A percentile compares a stretch with the other conserved stretches of the same genome.
Evolutionary conservation across 2,888 invertebrate species (phyloP).

Genomic region (Diaphora mendica): DNA sequence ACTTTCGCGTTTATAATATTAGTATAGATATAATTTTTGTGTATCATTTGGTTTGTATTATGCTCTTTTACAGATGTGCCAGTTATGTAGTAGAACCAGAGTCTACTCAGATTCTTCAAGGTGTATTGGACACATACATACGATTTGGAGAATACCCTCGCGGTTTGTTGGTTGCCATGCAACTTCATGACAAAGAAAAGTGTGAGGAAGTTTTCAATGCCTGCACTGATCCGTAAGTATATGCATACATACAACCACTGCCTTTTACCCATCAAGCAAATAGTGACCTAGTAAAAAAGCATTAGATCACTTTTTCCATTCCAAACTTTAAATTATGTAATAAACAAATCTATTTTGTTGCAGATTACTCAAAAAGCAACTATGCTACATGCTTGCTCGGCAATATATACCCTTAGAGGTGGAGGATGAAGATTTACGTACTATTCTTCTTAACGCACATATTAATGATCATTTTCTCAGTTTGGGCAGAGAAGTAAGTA

Average conservation of each 20-base stretch:
- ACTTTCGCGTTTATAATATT: no score
- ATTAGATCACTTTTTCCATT: not conserved
- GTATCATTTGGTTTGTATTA: not conserved
- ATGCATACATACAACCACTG: not conserved
- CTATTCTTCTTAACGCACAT: conserved; percentile 97
- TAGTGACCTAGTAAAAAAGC: no score
- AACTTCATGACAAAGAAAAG: conserved; percentile 92
- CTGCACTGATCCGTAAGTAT: conserved; percentile 93
- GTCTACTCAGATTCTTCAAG: conserved; percentile 92
- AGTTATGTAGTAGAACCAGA: conserved; percentile 98
- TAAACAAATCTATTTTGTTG: not conserved
- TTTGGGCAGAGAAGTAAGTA: conserved; percentile 93
- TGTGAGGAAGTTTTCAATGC: conserved; percentile 94
- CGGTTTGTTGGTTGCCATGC: conserved; percentile 96
- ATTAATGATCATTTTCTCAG: conserved; percentile 97
- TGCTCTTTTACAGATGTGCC: conserved; percentile 90
- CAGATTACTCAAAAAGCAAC: conserved; percentile 95
- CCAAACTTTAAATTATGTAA: not conserved
- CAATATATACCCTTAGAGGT: conserved; percentile 96
- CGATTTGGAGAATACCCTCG: conserved; percentile 96
- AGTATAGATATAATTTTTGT: not conserved
- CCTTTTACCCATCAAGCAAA: not conserved
- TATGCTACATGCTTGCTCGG: conserved; percentile 98
- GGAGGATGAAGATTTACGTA: conserved; percentile 92
- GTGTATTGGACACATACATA: conserved; percentile 93